These are phyloP conservation scores for Drosophila pectinifera DNA, from an alignment of 1,140 invertebrate species.

Conservation along the genomic window DNA sequence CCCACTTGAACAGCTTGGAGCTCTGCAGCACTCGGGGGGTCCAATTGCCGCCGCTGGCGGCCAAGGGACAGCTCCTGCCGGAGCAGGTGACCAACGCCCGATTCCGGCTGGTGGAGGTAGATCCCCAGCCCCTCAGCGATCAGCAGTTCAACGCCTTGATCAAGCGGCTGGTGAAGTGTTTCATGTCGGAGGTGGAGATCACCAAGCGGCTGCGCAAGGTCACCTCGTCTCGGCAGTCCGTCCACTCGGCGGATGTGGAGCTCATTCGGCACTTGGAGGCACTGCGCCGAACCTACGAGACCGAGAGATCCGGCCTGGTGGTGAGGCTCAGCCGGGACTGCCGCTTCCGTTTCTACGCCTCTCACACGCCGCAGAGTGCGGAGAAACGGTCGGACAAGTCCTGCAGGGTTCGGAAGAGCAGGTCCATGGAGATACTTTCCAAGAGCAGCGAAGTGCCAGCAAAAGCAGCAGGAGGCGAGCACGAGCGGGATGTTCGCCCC, in stretches of 20 bases:
- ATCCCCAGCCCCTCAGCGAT: conserved; percentile 17
- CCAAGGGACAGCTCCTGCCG: conserved; percentile 10
- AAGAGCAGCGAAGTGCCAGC: background rate
- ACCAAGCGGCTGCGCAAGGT: conserved; percentile 23
- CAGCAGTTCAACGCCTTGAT: conserved; percentile 29
- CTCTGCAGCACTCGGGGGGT: conserved; percentile 12
- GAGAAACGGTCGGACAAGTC: too few species aligned
- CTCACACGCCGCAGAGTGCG: too few species aligned
- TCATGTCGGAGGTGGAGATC: conserved; percentile 44
- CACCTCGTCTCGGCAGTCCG: background rate
- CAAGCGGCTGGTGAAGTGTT: conserved; percentile 35
- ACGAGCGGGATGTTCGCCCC: background rate
- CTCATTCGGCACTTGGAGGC: conserved; percentile 23
- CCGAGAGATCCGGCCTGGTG: conserved; percentile 28
- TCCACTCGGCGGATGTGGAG: background rate
- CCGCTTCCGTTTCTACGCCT: conserved; percentile 5
- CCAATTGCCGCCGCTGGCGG: conserved; percentile 30
- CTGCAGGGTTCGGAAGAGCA: background rate
- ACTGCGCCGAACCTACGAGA: conserved; percentile 18
- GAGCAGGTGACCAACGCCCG: conserved; percentile 17
- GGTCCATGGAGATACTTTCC: background rate
- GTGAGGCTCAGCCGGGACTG: conserved; percentile 23
- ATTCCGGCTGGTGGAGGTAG: conserved; percentile 24
- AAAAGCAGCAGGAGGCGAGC: background rate
- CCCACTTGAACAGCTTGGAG: background rate